Conservation (phyloP, 2,797 vertebrate species). For the Moxostoma hubbsi region DNA sequence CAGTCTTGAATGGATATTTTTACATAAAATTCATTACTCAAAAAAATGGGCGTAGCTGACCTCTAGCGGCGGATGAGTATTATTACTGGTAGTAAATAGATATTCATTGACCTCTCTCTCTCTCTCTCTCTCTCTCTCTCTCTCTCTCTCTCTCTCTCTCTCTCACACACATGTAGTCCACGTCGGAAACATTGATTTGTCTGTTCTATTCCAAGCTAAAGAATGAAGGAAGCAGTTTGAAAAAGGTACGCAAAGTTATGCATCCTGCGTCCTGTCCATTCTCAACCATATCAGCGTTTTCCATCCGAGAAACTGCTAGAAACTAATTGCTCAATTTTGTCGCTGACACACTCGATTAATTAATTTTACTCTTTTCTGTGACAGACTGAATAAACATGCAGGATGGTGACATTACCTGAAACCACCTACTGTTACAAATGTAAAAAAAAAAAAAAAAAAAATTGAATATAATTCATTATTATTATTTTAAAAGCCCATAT, state of each 20-base stretch:
- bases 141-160: slow-evolving; percentile 1
- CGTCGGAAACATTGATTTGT: slow-evolving; percentile 49
- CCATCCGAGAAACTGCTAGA: slow-evolving; percentile 25
- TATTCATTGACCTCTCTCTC: neutral
- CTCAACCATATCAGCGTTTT: slow-evolving; percentile 15
- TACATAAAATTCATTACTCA: neutral
- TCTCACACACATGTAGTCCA: neutral
- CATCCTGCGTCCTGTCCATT: slow-evolving; percentile 35
- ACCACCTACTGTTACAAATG: too few species aligned
- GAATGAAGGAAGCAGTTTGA: slow-evolving; percentile 78
- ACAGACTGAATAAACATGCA: neutral
- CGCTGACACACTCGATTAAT: slow-evolving; percentile 1
- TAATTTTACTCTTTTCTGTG: neutral
- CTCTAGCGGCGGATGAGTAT: slow-evolving; percentile 44
- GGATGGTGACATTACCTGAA: too few species aligned
- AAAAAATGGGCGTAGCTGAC: slow-evolving; percentile 42
- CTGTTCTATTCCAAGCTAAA: slow-evolving; percentile 66
- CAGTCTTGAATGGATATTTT: slow-evolving; percentile 5
- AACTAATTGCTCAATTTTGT: slow-evolving; percentile 29
- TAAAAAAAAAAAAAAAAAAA: too few species aligned
- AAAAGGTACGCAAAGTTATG: slow-evolving; percentile 64
- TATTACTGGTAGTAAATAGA: slow-evolving; percentile 12
- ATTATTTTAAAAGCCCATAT: too few species aligned
- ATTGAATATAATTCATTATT: too few species aligned
- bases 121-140: neutral